Evolutionary conservation across 2,888 invertebrate genomes (phyloP).

Genomic region (Drosophila ochracea): DNA sequence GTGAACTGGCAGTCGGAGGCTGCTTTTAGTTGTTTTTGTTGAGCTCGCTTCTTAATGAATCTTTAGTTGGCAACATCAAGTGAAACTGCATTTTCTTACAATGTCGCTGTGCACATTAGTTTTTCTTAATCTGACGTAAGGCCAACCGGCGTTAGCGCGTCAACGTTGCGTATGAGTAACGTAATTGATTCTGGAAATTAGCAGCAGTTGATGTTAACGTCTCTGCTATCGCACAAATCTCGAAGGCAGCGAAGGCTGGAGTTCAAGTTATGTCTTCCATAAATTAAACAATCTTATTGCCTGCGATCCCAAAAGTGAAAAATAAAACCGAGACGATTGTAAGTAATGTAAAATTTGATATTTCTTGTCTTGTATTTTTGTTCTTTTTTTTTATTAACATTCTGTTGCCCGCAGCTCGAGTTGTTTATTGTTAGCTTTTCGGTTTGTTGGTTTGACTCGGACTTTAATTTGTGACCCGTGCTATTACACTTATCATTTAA

Average conservation of each 20-base stretch:
- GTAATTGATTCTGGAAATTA: conserved; percentile 75
- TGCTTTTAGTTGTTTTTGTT: conserved; percentile 20
- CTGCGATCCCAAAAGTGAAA: conserved; percentile 25
- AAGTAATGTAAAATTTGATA: conserved; percentile 35
- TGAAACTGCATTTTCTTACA: conserved; percentile 84
- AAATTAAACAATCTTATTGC: conserved; percentile 60
- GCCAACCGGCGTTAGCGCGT: conserved; percentile 53
- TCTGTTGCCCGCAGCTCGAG: conserved; percentile 28
- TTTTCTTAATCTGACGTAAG: conserved; percentile 66
- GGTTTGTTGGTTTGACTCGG: conserved; percentile 55
- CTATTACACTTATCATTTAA: conserved; percentile 53
- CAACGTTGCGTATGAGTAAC: conserved; percentile 73
- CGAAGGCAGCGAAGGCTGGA: conserved; percentile 55
- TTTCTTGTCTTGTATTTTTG: background rate
- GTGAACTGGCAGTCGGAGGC: conserved; percentile 62
- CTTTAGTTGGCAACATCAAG: conserved; percentile 82
- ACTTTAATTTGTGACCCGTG: conserved; percentile 47
- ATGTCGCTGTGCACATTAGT: conserved; percentile 74
- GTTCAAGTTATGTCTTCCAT: conserved; percentile 51
- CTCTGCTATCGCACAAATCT: conserved; percentile 41
- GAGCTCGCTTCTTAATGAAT: conserved; percentile 46
- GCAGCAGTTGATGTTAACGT: conserved; percentile 21
- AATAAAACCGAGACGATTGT: conserved; percentile 4
- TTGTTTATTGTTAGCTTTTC: conserved; percentile 54
- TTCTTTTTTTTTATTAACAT: conserved; percentile 15